Percentiles rank a stretch among this genome's conserved stretches.
These are phyloP conservation scores for Calycopis cecrops DNA, from an alignment of 1,140 invertebrate species.

Conservation along the genomic window DNA sequence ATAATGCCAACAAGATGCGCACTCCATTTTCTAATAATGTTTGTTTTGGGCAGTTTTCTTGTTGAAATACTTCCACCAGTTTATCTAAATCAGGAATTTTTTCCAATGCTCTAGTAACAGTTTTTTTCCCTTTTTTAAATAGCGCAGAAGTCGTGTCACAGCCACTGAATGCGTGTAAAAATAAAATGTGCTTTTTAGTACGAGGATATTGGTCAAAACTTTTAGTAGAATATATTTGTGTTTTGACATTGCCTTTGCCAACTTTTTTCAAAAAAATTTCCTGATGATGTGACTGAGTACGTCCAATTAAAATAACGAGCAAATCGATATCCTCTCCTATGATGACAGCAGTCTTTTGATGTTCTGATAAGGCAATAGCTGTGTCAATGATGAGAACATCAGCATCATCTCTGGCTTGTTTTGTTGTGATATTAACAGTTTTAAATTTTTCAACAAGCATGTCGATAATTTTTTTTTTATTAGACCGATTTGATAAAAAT, in stretches of 20 bases:
- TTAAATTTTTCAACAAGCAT: conserved; percentile 36
- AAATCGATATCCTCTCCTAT: conserved; percentile 55
- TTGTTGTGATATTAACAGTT: conserved; percentile 36
- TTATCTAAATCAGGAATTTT: conserved; percentile 38
- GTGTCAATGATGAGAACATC: conserved; percentile 48
- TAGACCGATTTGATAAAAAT: conserved; percentile 45
- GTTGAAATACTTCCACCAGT: conserved; percentile 42
- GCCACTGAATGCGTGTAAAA: conserved; percentile 49
- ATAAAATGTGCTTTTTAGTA: conserved; percentile 42
- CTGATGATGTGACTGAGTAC: conserved; percentile 30
- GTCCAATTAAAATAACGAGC: conserved; percentile 44
- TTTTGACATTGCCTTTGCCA: conserved; percentile 36
- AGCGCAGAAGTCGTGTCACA: conserved; percentile 52
- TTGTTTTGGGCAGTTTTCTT: conserved; percentile 47
- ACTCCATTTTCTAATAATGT: no score
- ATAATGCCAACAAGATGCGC: no score
- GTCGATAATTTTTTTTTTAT: conserved; percentile 38
- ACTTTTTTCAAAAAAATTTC: conserved; percentile 38
- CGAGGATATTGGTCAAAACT: conserved; percentile 43
- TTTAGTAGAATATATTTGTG: conserved; percentile 39
- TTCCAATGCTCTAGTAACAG: conserved; percentile 28
- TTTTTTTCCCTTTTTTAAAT: conserved; percentile 46
- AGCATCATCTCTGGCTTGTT: conserved; percentile 45
- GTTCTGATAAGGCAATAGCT: conserved; percentile 41
- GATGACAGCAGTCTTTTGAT: conserved; percentile 42